Conservation (phyloP, 2,888 invertebrate genomes). For the Trypoxylon attenuatum region DNA sequence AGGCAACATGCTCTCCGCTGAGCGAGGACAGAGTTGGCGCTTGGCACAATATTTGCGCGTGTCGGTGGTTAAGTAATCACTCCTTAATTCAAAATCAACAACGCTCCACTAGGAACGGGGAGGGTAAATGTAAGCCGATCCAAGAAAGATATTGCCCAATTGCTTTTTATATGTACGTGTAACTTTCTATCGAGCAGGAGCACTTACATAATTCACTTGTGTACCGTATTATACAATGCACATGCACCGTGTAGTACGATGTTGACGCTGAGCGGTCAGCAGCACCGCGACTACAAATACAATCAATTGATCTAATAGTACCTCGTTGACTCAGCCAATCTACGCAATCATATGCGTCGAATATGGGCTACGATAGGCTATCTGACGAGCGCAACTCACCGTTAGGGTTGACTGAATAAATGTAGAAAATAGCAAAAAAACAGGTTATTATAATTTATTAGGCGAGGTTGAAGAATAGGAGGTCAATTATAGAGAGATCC, state of each 20-base stretch:
- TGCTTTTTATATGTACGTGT: background rate
- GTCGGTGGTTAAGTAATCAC: slow-evolving; percentile 24
- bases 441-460: too few relatives aligned
- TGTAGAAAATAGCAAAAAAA: too few relatives aligned
- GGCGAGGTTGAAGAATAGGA: too few relatives aligned
- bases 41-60: slow-evolving; percentile 36
- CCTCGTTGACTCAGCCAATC: too few relatives aligned
- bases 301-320: slow-evolving; percentile 45
- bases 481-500: too few relatives aligned
- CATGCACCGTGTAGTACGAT: background rate
- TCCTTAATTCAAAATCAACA: slow-evolving; percentile 36
- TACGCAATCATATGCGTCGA: too few relatives aligned
- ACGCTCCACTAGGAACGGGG: slow-evolving; percentile 5
- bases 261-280: background rate
- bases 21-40: slow-evolving; percentile 1
- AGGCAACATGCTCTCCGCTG: slow-evolving; percentile 30
- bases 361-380: too few relatives aligned
- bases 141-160: slow-evolving; percentile 2
- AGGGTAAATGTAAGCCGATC: slow-evolving; percentile 1
- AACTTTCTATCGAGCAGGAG: slow-evolving; percentile 8
- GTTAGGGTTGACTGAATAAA: too few relatives aligned
- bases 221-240: slow-evolving; percentile 16
- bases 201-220: background rate
- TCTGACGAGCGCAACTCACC: too few relatives aligned
- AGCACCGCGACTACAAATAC: slow-evolving; percentile 13